Conservation (phyloP, 2,888 invertebrate species). For the Pristionchus exspectatus region DNA sequence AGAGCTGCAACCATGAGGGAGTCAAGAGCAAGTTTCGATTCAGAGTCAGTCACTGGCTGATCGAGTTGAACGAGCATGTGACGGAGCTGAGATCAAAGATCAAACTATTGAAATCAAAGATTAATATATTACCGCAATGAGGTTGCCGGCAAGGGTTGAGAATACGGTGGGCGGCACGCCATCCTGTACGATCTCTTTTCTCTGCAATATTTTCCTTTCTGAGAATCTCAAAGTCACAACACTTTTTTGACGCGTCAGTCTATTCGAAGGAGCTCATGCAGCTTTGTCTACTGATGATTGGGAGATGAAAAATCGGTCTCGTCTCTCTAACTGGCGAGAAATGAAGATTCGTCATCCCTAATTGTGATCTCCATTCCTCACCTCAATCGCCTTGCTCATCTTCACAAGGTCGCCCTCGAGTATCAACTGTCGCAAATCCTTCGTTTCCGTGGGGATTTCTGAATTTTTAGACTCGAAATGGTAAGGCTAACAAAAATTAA, state of each 20-base stretch:
- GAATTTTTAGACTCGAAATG: no score
- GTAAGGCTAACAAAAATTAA: not conserved
- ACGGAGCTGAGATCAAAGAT: slow-evolving; percentile 47
- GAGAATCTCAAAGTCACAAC: no score
- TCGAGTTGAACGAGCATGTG: slow-evolving; percentile 12
- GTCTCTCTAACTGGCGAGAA: no score
- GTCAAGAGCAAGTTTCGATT: slow-evolving; percentile 31
- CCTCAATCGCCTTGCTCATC: slow-evolving; percentile 16
- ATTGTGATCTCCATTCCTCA: not conserved
- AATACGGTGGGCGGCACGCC: slow-evolving; percentile 33
- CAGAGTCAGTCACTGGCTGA: not conserved
- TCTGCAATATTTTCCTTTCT: no score
- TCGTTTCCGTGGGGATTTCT: slow-evolving; percentile 25
- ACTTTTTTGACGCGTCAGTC: no score
- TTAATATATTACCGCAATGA: slow-evolving; percentile 10
- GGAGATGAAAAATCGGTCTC: no score
- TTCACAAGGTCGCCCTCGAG: slow-evolving; percentile 49
- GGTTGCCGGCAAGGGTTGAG: slow-evolving; percentile 17
- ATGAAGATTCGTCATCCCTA: no score
- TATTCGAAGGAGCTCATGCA: no score
- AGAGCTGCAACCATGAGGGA: slow-evolving; percentile 34
- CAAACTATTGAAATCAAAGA: slow-evolving; percentile 4
- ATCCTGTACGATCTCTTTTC: slow-evolving; percentile 4
- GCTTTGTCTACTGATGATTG: no score
- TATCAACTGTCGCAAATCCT: slow-evolving; percentile 48